Base-by-base conservation (phyloP, 2,113 vertebrate genomes). In the Oryzias curvinotus region DNA sequence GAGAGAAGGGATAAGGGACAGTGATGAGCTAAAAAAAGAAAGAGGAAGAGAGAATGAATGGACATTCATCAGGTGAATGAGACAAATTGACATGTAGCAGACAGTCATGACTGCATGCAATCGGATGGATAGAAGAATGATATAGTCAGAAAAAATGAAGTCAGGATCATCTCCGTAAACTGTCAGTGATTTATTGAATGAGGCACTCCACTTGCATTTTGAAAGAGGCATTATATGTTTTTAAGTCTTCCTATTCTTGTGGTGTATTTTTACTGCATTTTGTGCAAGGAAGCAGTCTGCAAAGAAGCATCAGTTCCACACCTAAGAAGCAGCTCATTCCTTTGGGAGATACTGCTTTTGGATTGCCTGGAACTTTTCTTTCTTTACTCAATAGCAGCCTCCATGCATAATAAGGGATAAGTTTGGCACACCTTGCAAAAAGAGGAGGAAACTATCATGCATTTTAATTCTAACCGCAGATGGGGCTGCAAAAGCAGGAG, bases 161-260 rank as follows among this genome's bases (percentile, higher is more conserved):
- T 44, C 13, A 12, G 23, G 56, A 52, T 59, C 21, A 46, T 44
- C 21, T 45, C 71, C 15, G 56, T 54, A 2, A 43, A 25, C 41
- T 10, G 44, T 23, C 36, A 62, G 48, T 17, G 4, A 45, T 48
- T 77, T 61, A 42, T 25, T 68, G 75, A 82, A 81, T 72, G 59
- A 82, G 57, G 43, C 25, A 43, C 7, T 57, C 52, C 47, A 47
- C 26, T 47, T 76, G 70, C 75, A 69, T 70, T 69, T 47, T 6
- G 15, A n/a, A 16, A n/a, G 16, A 7, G 4, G 16, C 7, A 18
- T 48, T 48, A 48, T 19, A 19, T 18, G 47, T 14, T n/a, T 10
- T n/a, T 48, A 48, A 48, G 47, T 1, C 7, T 5, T n/a, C 19
- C 14, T 21, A 17, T 26, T 16, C 2, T 26, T 14, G 14, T 52